phyloP scores from a whole-genome alignment of 2,113 vertebrate species.

The Ascaphus truei region DNA sequence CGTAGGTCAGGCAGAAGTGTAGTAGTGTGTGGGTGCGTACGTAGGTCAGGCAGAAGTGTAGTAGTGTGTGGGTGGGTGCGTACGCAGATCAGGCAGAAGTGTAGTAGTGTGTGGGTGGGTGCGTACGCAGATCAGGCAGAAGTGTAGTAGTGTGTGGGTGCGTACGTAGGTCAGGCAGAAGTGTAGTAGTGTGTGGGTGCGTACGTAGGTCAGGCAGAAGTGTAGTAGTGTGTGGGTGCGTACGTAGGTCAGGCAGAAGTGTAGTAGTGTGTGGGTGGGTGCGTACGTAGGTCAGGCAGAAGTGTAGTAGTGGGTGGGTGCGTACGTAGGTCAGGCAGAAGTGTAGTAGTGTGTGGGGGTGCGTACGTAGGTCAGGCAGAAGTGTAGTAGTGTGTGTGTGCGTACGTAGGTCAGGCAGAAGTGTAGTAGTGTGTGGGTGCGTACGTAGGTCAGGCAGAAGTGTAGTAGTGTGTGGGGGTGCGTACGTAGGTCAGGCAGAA shows the following conservation, averaged over 20 bases:
- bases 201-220: no score
- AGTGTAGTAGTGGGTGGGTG: background rate
- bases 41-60: no score
- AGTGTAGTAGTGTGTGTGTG: background rate
- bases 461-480: background rate
- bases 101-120: background rate
- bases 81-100: slow-evolving; percentile 11
- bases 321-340: slow-evolving; percentile 2
- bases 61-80: no score
- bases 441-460: slow-evolving; percentile 3
- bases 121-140: rapidly evolving
- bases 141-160: background rate
- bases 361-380: no score
- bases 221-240: no score
- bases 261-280: background rate
- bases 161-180: slow-evolving; percentile 2
- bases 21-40: background rate
- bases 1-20: slow-evolving; percentile 1
- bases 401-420: rapidly evolving
- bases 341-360: background rate
- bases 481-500: no score
- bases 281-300: rapidly evolving
- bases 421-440: background rate
- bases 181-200: background rate
- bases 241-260: slow-evolving; percentile 12